Evolutionary conservation across 1,140 invertebrate species (phyloP), one percentile per base, ranked within the genome.

Genomic region (Cylas formicarius): DNA sequence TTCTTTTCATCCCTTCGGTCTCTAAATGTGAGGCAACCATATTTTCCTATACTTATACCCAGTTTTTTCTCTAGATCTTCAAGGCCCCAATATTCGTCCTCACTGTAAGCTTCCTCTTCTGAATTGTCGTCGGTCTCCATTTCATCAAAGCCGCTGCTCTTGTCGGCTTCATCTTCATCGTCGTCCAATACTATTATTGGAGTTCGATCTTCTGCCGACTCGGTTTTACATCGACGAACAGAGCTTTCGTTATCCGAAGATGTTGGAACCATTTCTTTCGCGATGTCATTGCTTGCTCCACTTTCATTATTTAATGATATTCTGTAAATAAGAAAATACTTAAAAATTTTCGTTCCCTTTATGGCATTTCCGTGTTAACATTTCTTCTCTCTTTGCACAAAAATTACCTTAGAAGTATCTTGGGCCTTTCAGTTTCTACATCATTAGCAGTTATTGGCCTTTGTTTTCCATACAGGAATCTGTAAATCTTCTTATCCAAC

Each of bases 401-500:
- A n/a, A n/a, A n/a, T n/a, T n/a, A n/a, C n/a, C n/a, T n/a, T n/a
- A n/a, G n/a, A n/a, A n/a, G n/a, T n/a, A n/a, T n/a, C n/a, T n/a
- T n/a, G n/a, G n/a, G n/a, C n/a, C n/a, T n/a, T n/a, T n/a, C n/a
- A n/a, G n/a, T n/a, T n/a, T n/a, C n/a, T n/a, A n/a, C n/a, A n/a
- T n/a, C n/a, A n/a, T n/a, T n/a, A n/a, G n/a, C n/a, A n/a, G n/a
- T n/a, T n/a, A n/a, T n/a, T 16, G 6, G 21, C 11, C 18, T 44
- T 20, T 14, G 42, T 29, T 26, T 46, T 23, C 44, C 44, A 8
- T 32, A 39, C 16, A 48, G 17, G 33, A 36, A 48, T 17, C 27
- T 42, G 24, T 32, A 35, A 4, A 48, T 23, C 32, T 48, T 48
- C 24, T 35, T 28, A 14, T 48, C 46, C 10, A 48, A 20, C 37